Evolutionary conservation across 2,888 invertebrate species (phyloP), one percentile per base, ranked within the genome.

Genomic region (Xestia rhomboidea): DNA sequence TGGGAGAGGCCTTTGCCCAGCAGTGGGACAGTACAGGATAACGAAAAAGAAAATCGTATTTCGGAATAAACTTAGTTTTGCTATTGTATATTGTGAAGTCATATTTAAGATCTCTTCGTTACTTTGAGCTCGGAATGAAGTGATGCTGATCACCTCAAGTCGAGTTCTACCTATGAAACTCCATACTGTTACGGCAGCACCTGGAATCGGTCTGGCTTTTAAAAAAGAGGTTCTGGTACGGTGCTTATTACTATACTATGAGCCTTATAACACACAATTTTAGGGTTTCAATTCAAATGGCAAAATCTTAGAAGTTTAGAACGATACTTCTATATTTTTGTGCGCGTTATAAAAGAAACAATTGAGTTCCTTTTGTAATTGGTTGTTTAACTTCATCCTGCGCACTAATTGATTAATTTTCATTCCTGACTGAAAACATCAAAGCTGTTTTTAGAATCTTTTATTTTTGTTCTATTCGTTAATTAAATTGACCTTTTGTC

Each of bases 401-500:
- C 8, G 18, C 7, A 34, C 3, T 57, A 62, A 76, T 76, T 76
- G 60, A 68, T 69, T 46, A n/a, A 73, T 51, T 68, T 68, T 74
- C 34, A 13, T 38, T 46, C n/a, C 21, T 46, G 27, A 34, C 66
- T 34, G 34, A 57, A 57, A 72, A 82, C 70, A 57, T 72, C 64
- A 73, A 73, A 78, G 75, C 62, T 75, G 64, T 70, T 75, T 72
- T 68, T 15, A 49, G 38, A 73, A 67, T 62, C 68, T 77, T 73
- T 63, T 81, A 75, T 84, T 82, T 79, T 86, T 74, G 67, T 81
- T 88, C 66, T 46, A 71, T 46, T 76, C 60, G 27, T 57, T 84
- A 88, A 88, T 88, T 79, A 72, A 77, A 82, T 84, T 84, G 78
- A 80, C 79, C 73, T 88, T 83, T 82, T 70, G 73, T 44, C 72